Percentiles rank a stretch among this genome's conserved stretches.
Conservation (phyloP, 1,140 invertebrate species). For the Antheraea pernyi region DNA sequence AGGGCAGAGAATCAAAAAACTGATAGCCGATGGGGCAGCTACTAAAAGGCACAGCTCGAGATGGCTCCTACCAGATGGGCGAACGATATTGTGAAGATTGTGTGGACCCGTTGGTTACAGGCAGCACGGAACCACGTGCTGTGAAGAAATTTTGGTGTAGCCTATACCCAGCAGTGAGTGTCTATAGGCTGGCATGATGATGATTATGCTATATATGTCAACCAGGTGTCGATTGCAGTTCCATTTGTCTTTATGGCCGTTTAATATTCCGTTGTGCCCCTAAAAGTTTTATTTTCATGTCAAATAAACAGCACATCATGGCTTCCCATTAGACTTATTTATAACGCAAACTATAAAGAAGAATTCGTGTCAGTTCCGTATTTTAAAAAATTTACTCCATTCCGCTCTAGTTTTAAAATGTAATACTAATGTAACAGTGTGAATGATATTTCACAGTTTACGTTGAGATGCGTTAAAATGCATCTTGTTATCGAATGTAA, state of each 20-base stretch:
- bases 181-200: too few species aligned
- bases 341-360: conserved; percentile 24
- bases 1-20: too few species aligned
- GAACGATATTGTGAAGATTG: too few species aligned
- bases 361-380: conserved; percentile 52
- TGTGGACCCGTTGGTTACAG: too few species aligned
- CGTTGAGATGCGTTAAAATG: conserved; percentile 3
- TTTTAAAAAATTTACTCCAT: conserved; percentile 21
- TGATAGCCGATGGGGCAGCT: too few species aligned
- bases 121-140: too few species aligned
- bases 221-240: conserved; percentile 60
- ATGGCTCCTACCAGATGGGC: too few species aligned
- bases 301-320: conserved; percentile 55
- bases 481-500: conserved; percentile 19
- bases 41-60: too few species aligned
- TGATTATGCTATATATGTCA: neutral
- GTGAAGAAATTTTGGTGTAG: too few species aligned
- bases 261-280: conserved; percentile 22
- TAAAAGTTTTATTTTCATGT: conserved; percentile 50
- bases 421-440: neutral
- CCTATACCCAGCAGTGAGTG: too few species aligned
- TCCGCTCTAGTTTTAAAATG: conserved; percentile 25
- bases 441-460: conserved; percentile 13
- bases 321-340: conserved; percentile 34
- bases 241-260: conserved; percentile 43